Evolutionary conservation across 2,797 vertebrate species (phyloP).

Genomic region (Falco columbarius): DNA sequence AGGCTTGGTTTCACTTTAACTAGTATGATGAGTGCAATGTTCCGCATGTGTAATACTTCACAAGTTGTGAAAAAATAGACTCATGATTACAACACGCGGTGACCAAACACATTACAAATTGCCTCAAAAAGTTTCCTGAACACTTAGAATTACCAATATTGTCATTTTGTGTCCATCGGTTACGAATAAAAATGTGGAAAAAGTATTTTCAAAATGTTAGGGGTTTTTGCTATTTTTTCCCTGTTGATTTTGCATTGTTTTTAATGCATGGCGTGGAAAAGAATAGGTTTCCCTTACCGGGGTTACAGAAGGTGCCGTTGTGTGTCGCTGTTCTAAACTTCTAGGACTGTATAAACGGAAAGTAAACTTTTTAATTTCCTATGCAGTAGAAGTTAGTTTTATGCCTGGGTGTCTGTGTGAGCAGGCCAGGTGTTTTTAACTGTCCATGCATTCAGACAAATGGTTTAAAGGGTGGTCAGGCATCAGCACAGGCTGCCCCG

Average conservation of each 20-base stretch:
- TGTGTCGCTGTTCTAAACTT: background rate
- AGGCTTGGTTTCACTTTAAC: constrained; percentile 7
- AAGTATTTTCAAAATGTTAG: background rate
- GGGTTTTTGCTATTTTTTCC: background rate
- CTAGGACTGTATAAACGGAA: background rate
- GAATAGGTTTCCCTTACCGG: background rate
- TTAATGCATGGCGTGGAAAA: background rate
- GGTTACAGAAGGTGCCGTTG: background rate
- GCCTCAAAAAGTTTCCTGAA: background rate
- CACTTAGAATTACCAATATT: background rate
- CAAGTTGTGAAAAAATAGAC: background rate
- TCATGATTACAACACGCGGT: background rate
- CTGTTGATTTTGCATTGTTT: background rate
- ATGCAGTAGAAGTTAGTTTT: background rate
- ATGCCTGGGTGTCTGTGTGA: background rate
- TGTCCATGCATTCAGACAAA: background rate
- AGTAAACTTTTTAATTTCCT: background rate
- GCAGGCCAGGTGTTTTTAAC: background rate
- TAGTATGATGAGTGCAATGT: background rate
- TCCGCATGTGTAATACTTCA: background rate
- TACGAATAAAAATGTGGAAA: background rate
- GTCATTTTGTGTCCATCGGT: background rate
- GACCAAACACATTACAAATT: background rate
- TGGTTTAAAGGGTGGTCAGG: too few relatives aligned
- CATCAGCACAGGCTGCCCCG: too few relatives aligned